Conservation (phyloP, 2,888 invertebrate species). For the Drosophila kambysellisi region DNA sequence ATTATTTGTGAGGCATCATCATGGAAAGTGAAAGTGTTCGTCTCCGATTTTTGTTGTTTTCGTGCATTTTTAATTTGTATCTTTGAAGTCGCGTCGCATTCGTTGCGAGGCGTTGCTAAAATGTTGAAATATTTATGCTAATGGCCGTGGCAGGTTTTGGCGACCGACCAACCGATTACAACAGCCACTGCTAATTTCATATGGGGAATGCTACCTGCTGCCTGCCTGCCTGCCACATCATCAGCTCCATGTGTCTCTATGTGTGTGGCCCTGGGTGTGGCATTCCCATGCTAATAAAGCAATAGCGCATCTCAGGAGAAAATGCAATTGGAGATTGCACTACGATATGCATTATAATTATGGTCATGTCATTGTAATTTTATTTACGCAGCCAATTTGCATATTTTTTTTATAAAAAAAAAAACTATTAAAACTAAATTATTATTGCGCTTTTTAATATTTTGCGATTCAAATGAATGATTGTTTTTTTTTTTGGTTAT, state of each 20-base stretch:
- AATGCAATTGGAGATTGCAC: constrained; percentile 21
- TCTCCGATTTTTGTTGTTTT: constrained; percentile 41
- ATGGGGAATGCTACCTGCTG: background rate
- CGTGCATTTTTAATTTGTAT: constrained; percentile 75
- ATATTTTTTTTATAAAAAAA: background rate
- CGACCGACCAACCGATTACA: constrained; percentile 42
- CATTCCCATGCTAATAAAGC: background rate
- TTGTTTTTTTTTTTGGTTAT: background rate
- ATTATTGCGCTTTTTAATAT: background rate
- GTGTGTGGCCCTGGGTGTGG: constrained; percentile 13
- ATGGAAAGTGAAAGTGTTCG: constrained; percentile 71
- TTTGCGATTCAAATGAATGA: background rate
- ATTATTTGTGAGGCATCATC: constrained; percentile 53
- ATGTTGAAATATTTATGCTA: constrained; percentile 62
- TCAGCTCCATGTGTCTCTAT: background rate
- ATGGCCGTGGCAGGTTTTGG: constrained; percentile 27
- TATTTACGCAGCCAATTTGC: background rate
- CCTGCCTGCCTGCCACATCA: background rate
- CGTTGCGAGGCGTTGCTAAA: constrained; percentile 55
- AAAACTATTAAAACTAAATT: background rate
- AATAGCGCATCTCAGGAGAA: background rate
- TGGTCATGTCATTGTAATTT: background rate
- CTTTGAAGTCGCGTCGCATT: constrained; percentile 24
- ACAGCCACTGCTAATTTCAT: constrained; percentile 34
- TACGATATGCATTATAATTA: constrained; percentile 6